These are phyloP conservation scores for Toxotes jaculatrix DNA, from an alignment of 2,113 vertebrate genomes.

Conservation along the genomic window DNA sequence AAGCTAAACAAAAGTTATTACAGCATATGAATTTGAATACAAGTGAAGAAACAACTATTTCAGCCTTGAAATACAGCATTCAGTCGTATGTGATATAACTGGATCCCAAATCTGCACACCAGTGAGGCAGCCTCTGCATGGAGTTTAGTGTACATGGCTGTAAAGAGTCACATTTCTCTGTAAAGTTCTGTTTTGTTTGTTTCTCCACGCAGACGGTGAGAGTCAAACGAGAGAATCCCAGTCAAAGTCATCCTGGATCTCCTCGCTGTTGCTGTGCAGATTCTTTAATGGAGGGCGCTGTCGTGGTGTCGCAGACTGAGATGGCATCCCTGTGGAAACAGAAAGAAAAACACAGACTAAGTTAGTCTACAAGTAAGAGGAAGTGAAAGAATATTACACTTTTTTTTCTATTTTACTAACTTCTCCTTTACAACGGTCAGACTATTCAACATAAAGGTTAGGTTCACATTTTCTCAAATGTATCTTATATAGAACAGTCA, in stretches of 20 bases:
- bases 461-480: neutral
- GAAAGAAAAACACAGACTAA: neutral
- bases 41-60: slow-evolving; percentile 10
- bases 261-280: slow-evolving; percentile 86
- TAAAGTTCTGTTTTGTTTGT: neutral
- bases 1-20: slow-evolving; percentile 28
- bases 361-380: neutral
- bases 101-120: slow-evolving; percentile 33
- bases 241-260: slow-evolving; percentile 87
- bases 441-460: neutral
- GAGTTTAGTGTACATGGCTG: neutral
- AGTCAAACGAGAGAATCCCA: slow-evolving; percentile 85
- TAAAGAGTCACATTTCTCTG: slow-evolving; percentile 16
- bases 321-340: slow-evolving; percentile 71
- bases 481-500: neutral
- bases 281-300: slow-evolving; percentile 79
- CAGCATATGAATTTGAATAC: slow-evolving; percentile 46
- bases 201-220: neutral
- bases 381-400: slow-evolving; percentile 10
- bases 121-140: slow-evolving; percentile 22
- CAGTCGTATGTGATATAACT: slow-evolving; percentile 48
- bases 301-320: slow-evolving; percentile 69
- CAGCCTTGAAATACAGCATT: slow-evolving; percentile 45
- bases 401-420: neutral
- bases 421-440: slow-evolving; percentile 16